Evolutionary conservation across 2,888 invertebrate species (phyloP).

Genomic region (Noctua comes): DNA sequence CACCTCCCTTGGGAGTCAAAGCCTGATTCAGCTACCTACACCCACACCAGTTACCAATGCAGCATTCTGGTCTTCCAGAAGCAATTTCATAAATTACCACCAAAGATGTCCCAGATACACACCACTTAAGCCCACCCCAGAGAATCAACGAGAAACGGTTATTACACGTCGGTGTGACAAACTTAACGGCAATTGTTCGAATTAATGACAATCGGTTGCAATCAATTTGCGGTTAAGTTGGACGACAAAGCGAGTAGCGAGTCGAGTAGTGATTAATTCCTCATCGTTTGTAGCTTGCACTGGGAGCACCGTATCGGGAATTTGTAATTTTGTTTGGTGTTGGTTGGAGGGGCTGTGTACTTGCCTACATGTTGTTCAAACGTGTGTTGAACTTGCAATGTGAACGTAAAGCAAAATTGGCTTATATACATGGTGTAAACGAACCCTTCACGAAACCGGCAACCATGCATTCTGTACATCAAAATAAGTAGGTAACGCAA

Average conservation of each 20-base stretch:
- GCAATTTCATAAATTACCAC: constrained; percentile 6
- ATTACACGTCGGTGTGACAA: constrained; percentile 64
- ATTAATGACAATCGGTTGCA: constrained; percentile 73
- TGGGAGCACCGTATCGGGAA: constrained; percentile 53
- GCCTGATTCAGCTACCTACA: not conserved
- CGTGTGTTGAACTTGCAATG: not conserved
- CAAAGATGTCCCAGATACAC: constrained; percentile 13
- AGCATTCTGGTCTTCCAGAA: not conserved
- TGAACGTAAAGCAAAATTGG: not conserved
- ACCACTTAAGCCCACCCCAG: constrained; percentile 7
- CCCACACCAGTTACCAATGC: not conserved
- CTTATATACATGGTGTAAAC: too few relatives aligned
- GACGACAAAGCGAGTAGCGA: constrained; percentile 65
- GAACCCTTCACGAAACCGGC: too few relatives aligned
- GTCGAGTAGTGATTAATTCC: constrained; percentile 64
- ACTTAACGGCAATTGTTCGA: constrained; percentile 68
- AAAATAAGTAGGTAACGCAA: too few relatives aligned
- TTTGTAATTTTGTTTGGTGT: constrained; percentile 48
- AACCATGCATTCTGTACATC: too few relatives aligned
- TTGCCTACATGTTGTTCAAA: not conserved
- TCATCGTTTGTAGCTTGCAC: constrained; percentile 58
- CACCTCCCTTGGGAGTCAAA: not conserved
- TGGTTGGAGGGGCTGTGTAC: not conserved
- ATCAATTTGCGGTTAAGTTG: constrained; percentile 74
- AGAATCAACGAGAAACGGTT: constrained; percentile 45